These are phyloP conservation scores for Pseudomyrmex cubaensis DNA, from an alignment of 1,140 invertebrate genomes.

Conservation along the genomic window DNA sequence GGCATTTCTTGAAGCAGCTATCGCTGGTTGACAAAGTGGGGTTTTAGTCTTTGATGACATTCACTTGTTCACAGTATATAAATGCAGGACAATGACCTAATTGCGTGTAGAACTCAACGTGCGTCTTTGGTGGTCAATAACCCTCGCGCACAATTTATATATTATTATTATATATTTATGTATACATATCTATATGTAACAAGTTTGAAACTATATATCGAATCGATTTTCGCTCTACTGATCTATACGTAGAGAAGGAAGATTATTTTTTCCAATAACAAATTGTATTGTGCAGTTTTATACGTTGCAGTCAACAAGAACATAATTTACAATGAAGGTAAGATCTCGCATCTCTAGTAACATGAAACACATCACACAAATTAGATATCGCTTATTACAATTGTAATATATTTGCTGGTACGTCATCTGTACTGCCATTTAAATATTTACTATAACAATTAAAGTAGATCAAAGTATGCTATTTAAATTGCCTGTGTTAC, in stretches of 20 bases:
- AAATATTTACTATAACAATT: too few species aligned
- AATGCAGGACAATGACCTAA: conserved; percentile 85
- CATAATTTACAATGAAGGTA: conserved; percentile 47
- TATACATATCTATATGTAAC: not conserved
- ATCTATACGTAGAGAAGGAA: not conserved
- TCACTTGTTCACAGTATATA: conserved; percentile 77
- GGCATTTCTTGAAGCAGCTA: conserved; percentile 44
- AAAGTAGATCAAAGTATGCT: too few species aligned
- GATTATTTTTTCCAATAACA: conserved; percentile 7
- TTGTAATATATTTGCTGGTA: not conserved
- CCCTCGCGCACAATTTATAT: conserved; percentile 19
- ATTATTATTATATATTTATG: conserved; percentile 42
- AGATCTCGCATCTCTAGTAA: not conserved
- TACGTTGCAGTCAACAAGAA: not conserved
- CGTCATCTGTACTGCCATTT: not conserved
- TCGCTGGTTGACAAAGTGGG: conserved; percentile 56
- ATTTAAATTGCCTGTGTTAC: too few species aligned
- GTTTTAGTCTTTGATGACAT: conserved; percentile 75
- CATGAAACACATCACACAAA: not conserved
- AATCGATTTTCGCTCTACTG: not conserved
- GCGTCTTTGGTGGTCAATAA: conserved; percentile 78
- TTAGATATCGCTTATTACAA: conserved; percentile 11
- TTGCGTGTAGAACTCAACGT: conserved; percentile 81
- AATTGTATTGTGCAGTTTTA: conserved; percentile 8
- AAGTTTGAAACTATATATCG: not conserved